Evolutionary conservation across 2,888 invertebrate genomes (phyloP), one percentile per base, ranked within the genome.

Genomic region (Drosophila nr. fundita): DNA sequence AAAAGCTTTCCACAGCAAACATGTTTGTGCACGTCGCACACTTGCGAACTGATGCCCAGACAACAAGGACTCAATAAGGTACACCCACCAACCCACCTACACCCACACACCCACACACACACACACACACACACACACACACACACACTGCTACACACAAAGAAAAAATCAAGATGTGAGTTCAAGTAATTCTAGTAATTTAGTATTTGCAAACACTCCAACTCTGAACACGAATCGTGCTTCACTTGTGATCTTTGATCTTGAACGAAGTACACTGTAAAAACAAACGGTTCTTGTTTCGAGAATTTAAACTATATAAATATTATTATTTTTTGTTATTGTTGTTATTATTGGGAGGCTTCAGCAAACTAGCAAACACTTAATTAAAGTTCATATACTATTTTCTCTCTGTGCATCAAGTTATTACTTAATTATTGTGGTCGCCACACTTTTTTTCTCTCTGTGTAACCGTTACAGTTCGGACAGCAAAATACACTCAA

Each of bases 21-120:
- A 82, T 83, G 82, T 84, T 83, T 80, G 81, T 84, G 80, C 82
- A 83, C 80, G 80, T 82, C 74, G 30, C 42, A 32, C 82, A 52
- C 55, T n/a, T 54, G 63, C 68, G 34, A 64, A 60, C 64, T 40
- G 67, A 40, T 67, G 68, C n/a, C 62, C 80, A 73, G 64, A 73
- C 81, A 76, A 71, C 66, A 68, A 61, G 60, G 48, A 54, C 59
- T 34, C 55, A 50, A 24, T 15, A 6, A 15, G 6, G 15, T 6
- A 36, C 15, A 32, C 6, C 36, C 36, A 36, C 36, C 34, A 0
- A 34, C 2, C 15, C 24, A 27, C 13, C 2, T 4, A 3, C 13
- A 2, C 21, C 10, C n/a, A 4, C 52, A 13, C 7, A 11, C 27
- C n/a, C n/a, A 8, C 18, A 8, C 21, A 15, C 15, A 1, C 48